Conservation (phyloP, 2,888 invertebrate genomes). For the Crocallis elinguaria region DNA sequence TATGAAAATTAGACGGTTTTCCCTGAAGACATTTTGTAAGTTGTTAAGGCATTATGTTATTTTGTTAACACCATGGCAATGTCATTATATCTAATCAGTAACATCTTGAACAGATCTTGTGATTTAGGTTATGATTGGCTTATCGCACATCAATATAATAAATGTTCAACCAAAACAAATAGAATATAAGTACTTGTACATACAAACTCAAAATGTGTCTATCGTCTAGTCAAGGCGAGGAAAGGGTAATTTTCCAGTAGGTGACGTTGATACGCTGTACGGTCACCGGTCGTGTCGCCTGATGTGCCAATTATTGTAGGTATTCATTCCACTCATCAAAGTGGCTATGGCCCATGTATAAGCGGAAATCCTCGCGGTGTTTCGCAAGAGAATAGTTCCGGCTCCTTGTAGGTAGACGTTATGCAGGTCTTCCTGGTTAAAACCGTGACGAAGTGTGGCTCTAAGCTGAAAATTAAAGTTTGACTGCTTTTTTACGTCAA, state of each 20-base stretch:
- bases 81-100: not conserved
- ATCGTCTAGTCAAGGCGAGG: constrained; percentile 7
- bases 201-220: not conserved
- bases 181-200: not conserved
- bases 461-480: no score
- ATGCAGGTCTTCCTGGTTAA: constrained; percentile 31
- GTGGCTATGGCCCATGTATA: no score
- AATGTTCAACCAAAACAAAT: constrained; percentile 8
- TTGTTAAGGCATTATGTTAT: no score
- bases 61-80: no score
- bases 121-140: not conserved
- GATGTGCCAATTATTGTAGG: constrained; percentile 16
- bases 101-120: constrained; percentile 4
- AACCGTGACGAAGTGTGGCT: not conserved
- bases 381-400: constrained; percentile 46
- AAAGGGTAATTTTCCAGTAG: constrained; percentile 25
- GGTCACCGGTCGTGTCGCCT: constrained; percentile 1
- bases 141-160: constrained; percentile 7
- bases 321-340: no score
- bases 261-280: constrained; percentile 2
- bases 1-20: no score
- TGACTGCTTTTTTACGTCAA: no score
- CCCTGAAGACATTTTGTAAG: no score
- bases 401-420: constrained; percentile 8
- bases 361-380: constrained; percentile 45